Evolutionary conservation across 2,113 vertebrate genomes (phyloP).

Genomic region (Bambusicola thoracicus): DNA sequence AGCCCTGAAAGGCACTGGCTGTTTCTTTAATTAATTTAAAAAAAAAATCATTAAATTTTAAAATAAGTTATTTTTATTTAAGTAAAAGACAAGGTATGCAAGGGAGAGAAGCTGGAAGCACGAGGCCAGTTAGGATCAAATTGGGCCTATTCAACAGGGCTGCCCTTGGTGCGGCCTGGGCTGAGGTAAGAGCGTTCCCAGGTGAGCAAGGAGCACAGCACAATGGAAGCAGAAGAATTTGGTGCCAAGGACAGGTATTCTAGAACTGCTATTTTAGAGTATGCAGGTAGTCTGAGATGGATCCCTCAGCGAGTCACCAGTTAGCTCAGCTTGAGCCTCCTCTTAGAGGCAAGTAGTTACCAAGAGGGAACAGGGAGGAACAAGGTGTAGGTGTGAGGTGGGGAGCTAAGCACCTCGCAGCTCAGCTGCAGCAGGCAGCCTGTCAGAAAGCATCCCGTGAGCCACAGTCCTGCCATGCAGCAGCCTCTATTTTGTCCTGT

Average conservation of each 20-base stretch:
- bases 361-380: not conserved
- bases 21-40: not conserved
- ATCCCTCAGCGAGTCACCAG: not conserved
- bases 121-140: rapidly evolving
- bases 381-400: not conserved
- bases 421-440: not conserved
- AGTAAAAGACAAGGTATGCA: not conserved
- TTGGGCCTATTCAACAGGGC: not conserved
- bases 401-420: not conserved
- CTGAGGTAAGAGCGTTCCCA: not conserved
- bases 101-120: not conserved
- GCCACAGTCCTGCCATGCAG: not conserved
- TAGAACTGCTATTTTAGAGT: not conserved
- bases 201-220: rapidly evolving
- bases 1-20: not conserved
- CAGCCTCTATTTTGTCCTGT: not conserved
- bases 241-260: not conserved
- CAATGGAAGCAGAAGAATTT: not conserved
- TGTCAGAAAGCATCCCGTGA: not conserved
- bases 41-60: not conserved
- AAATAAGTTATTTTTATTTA: not conserved
- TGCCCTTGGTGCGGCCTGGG: not conserved
- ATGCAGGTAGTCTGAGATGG: not conserved
- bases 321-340: not conserved
- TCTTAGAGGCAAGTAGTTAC: not conserved